Conservation (phyloP, 1,140 invertebrate genomes). For the Bombus balteatus region DNA sequence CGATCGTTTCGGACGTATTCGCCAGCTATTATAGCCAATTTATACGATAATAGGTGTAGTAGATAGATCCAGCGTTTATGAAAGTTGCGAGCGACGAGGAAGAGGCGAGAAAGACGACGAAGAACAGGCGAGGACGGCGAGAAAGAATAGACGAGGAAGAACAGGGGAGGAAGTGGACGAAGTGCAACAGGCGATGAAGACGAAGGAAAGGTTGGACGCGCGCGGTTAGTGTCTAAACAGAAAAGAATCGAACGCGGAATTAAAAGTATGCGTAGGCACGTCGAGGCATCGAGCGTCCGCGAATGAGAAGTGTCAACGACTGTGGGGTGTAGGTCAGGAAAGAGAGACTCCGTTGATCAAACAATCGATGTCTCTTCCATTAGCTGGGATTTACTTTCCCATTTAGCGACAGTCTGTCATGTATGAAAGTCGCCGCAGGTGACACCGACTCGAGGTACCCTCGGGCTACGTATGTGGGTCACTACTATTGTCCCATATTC, state of each 20-base stretch:
- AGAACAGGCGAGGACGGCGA: too few species aligned
- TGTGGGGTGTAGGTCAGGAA: slow-evolving; percentile 79
- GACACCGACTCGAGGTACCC: slow-evolving; percentile 50
- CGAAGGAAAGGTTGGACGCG: neutral
- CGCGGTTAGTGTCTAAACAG: slow-evolving; percentile 26
- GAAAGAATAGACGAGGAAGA: neutral
- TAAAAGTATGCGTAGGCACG: slow-evolving; percentile 51
- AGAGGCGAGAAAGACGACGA: neutral
- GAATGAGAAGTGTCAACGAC: slow-evolving; percentile 78
- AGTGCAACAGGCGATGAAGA: neutral
- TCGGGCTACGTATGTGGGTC: slow-evolving; percentile 60
- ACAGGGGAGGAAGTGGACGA: too few species aligned
- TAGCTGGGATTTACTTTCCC: slow-evolving; percentile 80
- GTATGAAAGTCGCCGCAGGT: slow-evolving; percentile 76
- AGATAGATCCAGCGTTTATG: neutral
- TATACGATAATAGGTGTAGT: neutral
- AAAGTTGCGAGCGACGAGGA: neutral
- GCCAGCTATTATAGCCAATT: neutral
- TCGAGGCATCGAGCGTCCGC: slow-evolving; percentile 50
- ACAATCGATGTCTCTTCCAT: slow-evolving; percentile 81
- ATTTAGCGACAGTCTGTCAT: slow-evolving; percentile 78
- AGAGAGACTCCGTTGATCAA: slow-evolving; percentile 77
- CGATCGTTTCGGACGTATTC: neutral
- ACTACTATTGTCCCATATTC: slow-evolving; percentile 64
- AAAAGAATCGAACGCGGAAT: slow-evolving; percentile 66